These are phyloP conservation scores for Lagopus leucura DNA, from an alignment of 2,113 vertebrate species.

Conservation along the genomic window DNA sequence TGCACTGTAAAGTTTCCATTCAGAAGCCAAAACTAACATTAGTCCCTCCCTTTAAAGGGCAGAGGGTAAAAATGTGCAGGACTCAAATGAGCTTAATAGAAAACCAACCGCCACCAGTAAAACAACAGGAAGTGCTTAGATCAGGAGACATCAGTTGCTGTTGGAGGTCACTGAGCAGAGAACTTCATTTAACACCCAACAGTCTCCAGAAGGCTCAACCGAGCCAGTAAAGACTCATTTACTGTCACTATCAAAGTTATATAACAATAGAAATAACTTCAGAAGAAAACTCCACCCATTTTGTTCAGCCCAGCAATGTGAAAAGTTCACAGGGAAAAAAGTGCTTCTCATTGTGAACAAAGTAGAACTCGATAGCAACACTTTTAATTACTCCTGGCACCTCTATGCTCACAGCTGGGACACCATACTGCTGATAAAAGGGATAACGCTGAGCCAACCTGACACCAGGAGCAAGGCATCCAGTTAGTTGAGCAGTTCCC, in stretches of 20 bases:
- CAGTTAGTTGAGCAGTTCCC: neutral
- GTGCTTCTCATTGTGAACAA: conserved; percentile 22
- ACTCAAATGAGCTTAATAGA: conserved; percentile 74
- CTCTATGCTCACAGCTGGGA: neutral
- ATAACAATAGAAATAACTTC: conserved; percentile 60
- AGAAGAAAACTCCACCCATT: conserved; percentile 60
- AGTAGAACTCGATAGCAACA: conserved; percentile 4
- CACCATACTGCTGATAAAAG: conserved; percentile 23
- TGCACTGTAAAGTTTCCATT: conserved; percentile 56
- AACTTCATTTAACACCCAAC: conserved; percentile 73
- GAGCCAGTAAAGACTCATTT: conserved; percentile 61
- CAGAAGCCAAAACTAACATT: conserved; percentile 70
- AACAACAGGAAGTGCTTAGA: conserved; percentile 70
- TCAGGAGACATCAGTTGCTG: conserved; percentile 67
- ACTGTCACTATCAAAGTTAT: conserved; percentile 49
- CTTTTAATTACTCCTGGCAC: conserved; percentile 38
- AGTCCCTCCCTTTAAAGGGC: conserved; percentile 72
- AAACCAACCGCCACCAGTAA: conserved; percentile 59
- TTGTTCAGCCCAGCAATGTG: conserved; percentile 27
- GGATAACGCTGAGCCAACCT: accelerated
- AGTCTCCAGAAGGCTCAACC: conserved; percentile 40
- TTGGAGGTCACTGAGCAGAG: conserved; percentile 71
- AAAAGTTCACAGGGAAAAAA: conserved; percentile 60
- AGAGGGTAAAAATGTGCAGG: conserved; percentile 73
- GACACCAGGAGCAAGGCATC: neutral